A percentile compares a stretch with the other conserved stretches of the same genome.
Conservation (phyloP, 2,888 invertebrate genomes). For the Eupeodes luniger region DNA sequence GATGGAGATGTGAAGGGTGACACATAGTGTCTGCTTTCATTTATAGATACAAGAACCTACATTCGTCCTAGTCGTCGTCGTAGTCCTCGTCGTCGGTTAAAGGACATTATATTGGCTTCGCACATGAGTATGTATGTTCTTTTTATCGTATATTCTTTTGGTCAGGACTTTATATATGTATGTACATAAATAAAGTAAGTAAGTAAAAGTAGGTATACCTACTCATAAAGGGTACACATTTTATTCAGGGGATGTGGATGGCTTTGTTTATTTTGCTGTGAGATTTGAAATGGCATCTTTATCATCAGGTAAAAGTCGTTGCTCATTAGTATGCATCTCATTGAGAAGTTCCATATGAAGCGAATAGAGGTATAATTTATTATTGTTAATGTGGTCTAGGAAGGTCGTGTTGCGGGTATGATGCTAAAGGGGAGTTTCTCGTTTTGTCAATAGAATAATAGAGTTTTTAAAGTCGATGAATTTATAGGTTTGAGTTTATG, state of each 20-base stretch:
- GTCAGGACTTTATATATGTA: neutral
- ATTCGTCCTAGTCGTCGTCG: no score
- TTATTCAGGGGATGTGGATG: neutral
- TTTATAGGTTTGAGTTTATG: neutral
- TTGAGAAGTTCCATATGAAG: slow-evolving; percentile 19
- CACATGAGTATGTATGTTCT: neutral
- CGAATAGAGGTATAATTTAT: slow-evolving; percentile 16
- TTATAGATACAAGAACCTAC: slow-evolving; percentile 6
- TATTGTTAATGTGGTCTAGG: neutral
- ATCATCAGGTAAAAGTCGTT: slow-evolving; percentile 35
- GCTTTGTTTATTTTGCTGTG: slow-evolving; percentile 31
- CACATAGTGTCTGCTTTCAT: slow-evolving; percentile 56
- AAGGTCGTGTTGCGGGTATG: neutral
- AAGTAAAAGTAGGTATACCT: slow-evolving; percentile 3
- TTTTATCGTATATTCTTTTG: neutral
- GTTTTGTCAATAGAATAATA: slow-evolving; percentile 27
- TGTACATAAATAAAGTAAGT: neutral
- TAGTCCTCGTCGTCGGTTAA: neutral
- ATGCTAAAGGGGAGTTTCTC: neutral
- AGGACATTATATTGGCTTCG: slow-evolving; percentile 21
- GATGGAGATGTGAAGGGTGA: slow-evolving; percentile 56
- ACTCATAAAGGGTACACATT: slow-evolving; percentile 3
- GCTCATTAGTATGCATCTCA: slow-evolving; percentile 37
- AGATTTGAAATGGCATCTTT: slow-evolving; percentile 46
- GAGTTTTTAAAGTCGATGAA: neutral